Base-by-base conservation (phyloP, 1,140 invertebrate species). In the Hypothenemus hampei region DNA sequence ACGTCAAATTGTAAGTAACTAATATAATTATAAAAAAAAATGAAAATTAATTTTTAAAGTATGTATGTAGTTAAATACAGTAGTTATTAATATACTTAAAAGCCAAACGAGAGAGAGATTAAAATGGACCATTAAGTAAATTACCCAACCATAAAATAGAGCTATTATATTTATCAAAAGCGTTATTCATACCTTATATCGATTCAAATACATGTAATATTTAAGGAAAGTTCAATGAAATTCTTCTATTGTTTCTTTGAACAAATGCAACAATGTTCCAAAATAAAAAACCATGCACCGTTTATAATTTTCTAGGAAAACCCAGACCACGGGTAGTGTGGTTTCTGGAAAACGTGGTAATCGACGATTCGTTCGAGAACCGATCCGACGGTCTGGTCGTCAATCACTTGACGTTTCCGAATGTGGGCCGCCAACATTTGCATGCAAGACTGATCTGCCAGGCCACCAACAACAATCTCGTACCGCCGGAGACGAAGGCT, bases 381-480 rank as follows among this genome's bases (percentile, higher is more conserved):
- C 75, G 81, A 22, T 62, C 75, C 3, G 81, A 87, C 59, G 85
- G 82, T 1, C 70, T 84, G 21, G 87, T 87, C 26, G 77, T 87
- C 58, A 91, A 91, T 75, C 82, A 83, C 54, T 75, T 91, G 60
- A 81, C 79, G 31, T 89, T 86, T 69, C 81, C 82, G 16, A 84
- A 81, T 60, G 78, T 91, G 41, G 82, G 83, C 3, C 72, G 87
- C 11, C 83, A 88, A 69, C 86, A 92, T 72, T 77, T 90, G 24
- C 84, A 88, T 62, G 78, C 84, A 24, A 75, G 85, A 57, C 81
- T 91, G 48, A 81, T 87, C 52, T 91, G 89, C 72, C 85, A 91
- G 69, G 89, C 89, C 6, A 85, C 82, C 67, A 93, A 93, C 72
- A 92, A 88, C 20, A 90, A 90, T 71, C 72, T 91, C 53, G 82